Evolutionary conservation across 2,888 invertebrate species (phyloP).

Genomic region (Tipula lateralis): DNA sequence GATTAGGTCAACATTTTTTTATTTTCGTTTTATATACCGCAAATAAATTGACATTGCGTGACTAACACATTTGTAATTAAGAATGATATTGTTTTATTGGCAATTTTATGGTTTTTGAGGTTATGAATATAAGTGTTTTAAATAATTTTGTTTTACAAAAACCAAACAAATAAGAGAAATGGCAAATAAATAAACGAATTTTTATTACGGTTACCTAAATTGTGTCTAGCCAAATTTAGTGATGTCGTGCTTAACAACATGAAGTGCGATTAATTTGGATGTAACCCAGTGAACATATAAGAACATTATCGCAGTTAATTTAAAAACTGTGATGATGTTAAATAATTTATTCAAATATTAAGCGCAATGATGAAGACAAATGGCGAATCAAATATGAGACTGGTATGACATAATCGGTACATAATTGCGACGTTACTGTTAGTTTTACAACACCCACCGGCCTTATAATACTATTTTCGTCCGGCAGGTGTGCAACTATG

Average conservation of each 20-base stretch:
- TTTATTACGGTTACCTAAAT: slow-evolving; percentile 4
- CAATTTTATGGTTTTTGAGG: background rate
- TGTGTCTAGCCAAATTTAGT: background rate
- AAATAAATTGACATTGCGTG: background rate
- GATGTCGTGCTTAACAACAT: background rate
- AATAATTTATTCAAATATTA: too few relatives aligned
- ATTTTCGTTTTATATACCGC: too few relatives aligned
- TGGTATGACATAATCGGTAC: background rate
- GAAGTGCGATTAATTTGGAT: background rate
- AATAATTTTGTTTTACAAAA: background rate
- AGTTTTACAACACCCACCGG: too few relatives aligned
- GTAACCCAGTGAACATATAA: background rate
- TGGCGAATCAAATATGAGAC: too few relatives aligned
- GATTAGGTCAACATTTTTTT: background rate
- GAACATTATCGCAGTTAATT: background rate
- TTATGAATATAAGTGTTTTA: background rate
- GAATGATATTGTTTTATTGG: background rate
- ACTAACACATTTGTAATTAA: background rate
- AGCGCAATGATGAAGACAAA: too few relatives aligned
- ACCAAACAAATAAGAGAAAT: background rate
- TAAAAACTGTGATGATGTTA: background rate
- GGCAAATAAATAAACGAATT: background rate
- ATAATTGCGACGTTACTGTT: too few relatives aligned
- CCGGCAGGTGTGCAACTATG: too few relatives aligned
- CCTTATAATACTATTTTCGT: too few relatives aligned